Base-by-base conservation (phyloP, 2,888 invertebrate species). In the Euspilapteryx auroguttella region DNA sequence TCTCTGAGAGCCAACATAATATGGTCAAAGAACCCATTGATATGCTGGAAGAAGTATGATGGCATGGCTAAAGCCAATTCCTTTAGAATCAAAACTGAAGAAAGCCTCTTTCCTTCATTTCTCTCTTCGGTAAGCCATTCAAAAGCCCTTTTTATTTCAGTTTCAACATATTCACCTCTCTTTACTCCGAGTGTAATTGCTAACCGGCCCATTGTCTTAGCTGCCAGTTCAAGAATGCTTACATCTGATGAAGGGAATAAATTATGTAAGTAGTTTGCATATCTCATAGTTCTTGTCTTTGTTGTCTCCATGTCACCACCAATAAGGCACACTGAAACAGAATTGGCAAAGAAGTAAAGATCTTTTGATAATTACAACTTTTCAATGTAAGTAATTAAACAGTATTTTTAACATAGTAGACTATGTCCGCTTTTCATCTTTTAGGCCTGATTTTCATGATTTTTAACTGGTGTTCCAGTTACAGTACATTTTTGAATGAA, bases 21-120 rank as follows among this genome's bases (percentile, higher is more conserved):
- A 28, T 91, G 83, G 38, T 94, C 94, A 47, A 96, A 95, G 57
- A 94, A 94, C 13, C 86, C 86, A 28, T 89, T 86, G 2, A 93
- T 89, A 63, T 93, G 91, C 57, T 93, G 94, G 52, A 89, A 98
- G 61, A 99, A 99, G 57, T 94, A 94, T 13, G 97, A 95, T 0
- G 97, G 97, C 77, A 96, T 91, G n/a, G 92, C 89, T 15, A 93
- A 85, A 1, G 98, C 97, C 24, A 99, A 66, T 66, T 99, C 98
- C 41, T 90, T 83, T 12, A 97, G 64, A 28, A 98, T 89, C 24
- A 98, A 76, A 4, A 94, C 94, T 4, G 95, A 94, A 12, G 94
- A 94, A 44, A 93, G 87, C 32, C 94, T 80, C 52, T 93, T 90
- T 6, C 89, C 88, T 78, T 97, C 96, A 58, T 92, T 85, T 42